phyloP scores from a whole-genome alignment of 2,888 invertebrate genomes.

The Cancer borealis region DNA sequence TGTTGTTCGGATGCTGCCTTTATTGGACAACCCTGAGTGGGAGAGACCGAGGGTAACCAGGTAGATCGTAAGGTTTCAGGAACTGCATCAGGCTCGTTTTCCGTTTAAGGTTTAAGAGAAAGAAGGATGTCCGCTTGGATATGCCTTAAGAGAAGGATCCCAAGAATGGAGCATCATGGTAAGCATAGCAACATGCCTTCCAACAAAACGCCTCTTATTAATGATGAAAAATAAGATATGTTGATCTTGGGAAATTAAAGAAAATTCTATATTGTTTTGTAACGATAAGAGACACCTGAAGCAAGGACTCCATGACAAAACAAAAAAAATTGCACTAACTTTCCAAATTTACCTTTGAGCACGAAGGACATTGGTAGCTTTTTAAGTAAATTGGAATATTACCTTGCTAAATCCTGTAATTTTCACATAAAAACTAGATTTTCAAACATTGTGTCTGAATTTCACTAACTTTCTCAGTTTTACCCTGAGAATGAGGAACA shows the following conservation, averaged over 20 bases:
- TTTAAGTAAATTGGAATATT: no score
- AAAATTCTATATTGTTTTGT: no score
- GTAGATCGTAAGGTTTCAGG: not conserved
- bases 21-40: not conserved
- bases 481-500: no score
- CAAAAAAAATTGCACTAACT: no score
- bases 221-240: not conserved
- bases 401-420: no score
- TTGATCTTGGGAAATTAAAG: not conserved
- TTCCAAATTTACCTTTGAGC: no score
- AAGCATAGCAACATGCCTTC: not conserved
- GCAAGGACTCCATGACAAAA: no score
- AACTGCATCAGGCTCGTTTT: not conserved
- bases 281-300: no score
- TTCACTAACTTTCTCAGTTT: no score
- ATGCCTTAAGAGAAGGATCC: not conserved
- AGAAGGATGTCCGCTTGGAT: not conserved
- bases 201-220: not conserved
- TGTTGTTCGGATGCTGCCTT: not conserved
- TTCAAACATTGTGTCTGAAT: no score
- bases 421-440: no score
- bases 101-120: not conserved
- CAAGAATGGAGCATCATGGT: not conserved
- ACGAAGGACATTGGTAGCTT: no score
- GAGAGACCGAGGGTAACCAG: conserved; percentile 13